Base-by-base conservation (phyloP, 2,113 vertebrate species). In the Seriola quinqueradiata region DNA sequence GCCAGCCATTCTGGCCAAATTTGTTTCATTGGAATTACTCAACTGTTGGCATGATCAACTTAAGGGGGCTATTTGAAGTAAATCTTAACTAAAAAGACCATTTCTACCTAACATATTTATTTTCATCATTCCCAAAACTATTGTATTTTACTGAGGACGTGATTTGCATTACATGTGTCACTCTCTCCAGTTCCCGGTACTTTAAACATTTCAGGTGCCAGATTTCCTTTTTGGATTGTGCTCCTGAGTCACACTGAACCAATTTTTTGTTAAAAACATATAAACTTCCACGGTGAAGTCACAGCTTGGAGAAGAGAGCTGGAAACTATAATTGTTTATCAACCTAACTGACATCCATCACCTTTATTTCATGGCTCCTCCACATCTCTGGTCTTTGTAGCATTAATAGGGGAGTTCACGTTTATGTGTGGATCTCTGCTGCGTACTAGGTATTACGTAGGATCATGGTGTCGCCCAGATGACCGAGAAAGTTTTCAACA, bases 251-350 rank as follows among this genome's bases (percentile, higher is more conserved):
- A 83, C 77, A 88, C 87, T 86, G 67, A 83, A 89, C 61, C 19
- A 72, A 21, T 77, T 80, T 55, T 46, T 74, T n/a, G 50, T 76
- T 79, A 79, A 88, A 90, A 89, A 85, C 61, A 86, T 85, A 89
- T 67, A 86, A 89, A 90, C 77, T 64, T 88, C 68, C 5, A 58
- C 3, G 17, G 69, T 93, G 91, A 94, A 81, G 89, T 92, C 91
- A 94, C 77, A 60, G 21, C 70, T 87, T 93, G 89, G 92, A 92
- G 77, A 57, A 60, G 58, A 80, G 77, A 75, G 68, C 17, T 90
- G 88, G 88, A 93, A 87, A 90, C 70, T 81, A 68, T 4, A 69
- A 87, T 87, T 92, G 88, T 93, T 92, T 88, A 91, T 92, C 88
- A 87, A 82, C 73, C 77, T 46, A 73, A 84, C 71, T 87, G 87